Base-by-base conservation (phyloP, 2,113 vertebrate genomes). In the Menura novaehollandiae region DNA sequence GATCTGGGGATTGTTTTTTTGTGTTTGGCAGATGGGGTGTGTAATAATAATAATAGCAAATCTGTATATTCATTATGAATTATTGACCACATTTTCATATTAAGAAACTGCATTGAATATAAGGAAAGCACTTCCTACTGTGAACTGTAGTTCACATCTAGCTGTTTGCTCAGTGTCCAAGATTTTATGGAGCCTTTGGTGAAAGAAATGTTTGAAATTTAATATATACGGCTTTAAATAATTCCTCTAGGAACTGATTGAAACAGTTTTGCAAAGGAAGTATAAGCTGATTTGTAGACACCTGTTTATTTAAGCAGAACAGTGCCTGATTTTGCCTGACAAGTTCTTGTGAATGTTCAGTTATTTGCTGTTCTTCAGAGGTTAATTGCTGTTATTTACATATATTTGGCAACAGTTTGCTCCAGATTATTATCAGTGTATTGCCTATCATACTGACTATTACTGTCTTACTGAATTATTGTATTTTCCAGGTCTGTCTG, bases 1-100 rank as follows among this genome's bases (percentile, higher is more conserved):
- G 13, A n/a, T 47, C 24, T 39, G 10, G 4, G 3, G 9, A 26
- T 27, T 71, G 1, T 0, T 2, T 33, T 68, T 66, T 20, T 33
- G 5, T 56, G 4, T 52, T 74, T 47, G 72, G 4, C 41, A 27
- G 32, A n/a, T 46, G 4, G 7, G 0, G 0, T 59, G 18, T 76
- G 10, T 71, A 89, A 49, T 33, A 49, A 44, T 30, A 49, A 28
- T 53, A 59, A 32, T n/a, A 74, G 7, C 9, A 63, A 78, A 49
- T 32, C 17, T 32, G 3, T 39, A 32, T 28, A 20, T 35, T 47
- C 13, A 22, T 30, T 69, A 44, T 44, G 17, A 71, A 2, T 8
- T 73, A 13, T 3, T 66, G 49, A 39, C 12, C 66, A 4, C 2
- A 10, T 85, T 85, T 78, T 80, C 26, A 35, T 74, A 43, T 33